A percentile compares a stretch with the other conserved stretches of the same genome.
Conservation (phyloP, 1,140 invertebrate species). For the Sminthurinus signatus region DNA sequence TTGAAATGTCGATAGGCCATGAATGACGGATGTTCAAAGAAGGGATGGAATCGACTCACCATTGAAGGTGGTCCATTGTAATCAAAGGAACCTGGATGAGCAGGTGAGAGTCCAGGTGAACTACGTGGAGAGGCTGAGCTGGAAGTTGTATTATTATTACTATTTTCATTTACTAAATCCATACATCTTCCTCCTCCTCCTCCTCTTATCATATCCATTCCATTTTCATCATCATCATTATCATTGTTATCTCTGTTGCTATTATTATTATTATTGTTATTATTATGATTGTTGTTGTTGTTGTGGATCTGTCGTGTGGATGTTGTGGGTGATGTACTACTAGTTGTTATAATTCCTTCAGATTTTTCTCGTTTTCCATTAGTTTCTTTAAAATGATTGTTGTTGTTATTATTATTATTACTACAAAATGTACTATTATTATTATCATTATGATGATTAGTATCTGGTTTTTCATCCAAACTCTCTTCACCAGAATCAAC, state of each 20-base stretch:
- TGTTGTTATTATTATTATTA: too few relatives aligned
- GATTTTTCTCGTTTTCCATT: slow-evolving; percentile 5
- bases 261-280: too few relatives aligned
- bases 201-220: neutral
- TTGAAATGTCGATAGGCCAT: slow-evolving; percentile 39
- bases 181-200: slow-evolving; percentile 1
- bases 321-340: too few relatives aligned
- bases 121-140: slow-evolving; percentile 27
- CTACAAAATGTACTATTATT: too few relatives aligned
- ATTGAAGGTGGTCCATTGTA: slow-evolving; percentile 25
- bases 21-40: slow-evolving; percentile 39
- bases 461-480: slow-evolving; percentile 2
- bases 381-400: neutral
- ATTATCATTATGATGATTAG: too few relatives aligned
- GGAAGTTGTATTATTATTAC: slow-evolving; percentile 22
- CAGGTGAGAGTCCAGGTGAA: slow-evolving; percentile 30
- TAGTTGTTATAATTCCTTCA: neutral
- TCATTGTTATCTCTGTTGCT: too few relatives aligned
- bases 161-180: slow-evolving; percentile 9
- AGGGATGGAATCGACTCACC: slow-evolving; percentile 27
- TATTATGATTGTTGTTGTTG: too few relatives aligned
- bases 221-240: neutral
- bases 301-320: too few relatives aligned
- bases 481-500: neutral
- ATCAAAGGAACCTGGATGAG: slow-evolving; percentile 15